phyloP scores from a whole-genome alignment of 2,888 invertebrate species.

The Latrodectus hesperus region DNA sequence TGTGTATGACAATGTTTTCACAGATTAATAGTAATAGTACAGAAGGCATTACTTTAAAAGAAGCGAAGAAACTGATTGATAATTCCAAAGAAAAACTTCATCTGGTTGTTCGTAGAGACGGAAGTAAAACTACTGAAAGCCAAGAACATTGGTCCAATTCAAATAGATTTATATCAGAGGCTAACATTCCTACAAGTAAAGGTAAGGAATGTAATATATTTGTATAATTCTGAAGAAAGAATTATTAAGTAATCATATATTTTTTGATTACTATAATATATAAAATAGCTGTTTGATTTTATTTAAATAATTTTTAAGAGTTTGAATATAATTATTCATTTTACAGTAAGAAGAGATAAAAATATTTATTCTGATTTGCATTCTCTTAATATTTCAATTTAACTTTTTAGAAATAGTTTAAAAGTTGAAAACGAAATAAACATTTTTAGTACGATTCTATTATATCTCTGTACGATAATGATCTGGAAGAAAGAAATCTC shows the following conservation, averaged over 20 bases:
- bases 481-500: too few relatives aligned
- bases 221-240: too few relatives aligned
- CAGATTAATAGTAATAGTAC: slow-evolving; percentile 76
- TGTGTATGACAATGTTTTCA: slow-evolving; percentile 2
- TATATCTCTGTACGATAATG: too few relatives aligned
- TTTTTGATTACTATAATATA: background rate
- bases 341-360: too few relatives aligned
- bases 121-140: slow-evolving; percentile 21
- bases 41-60: slow-evolving; percentile 93
- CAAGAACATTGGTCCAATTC: slow-evolving; percentile 33
- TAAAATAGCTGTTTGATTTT: background rate
- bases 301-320: too few relatives aligned
- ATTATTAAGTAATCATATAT: too few relatives aligned
- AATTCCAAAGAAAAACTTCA: slow-evolving; percentile 93
- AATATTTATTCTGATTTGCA: too few relatives aligned
- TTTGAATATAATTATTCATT: too few relatives aligned
- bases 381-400: too few relatives aligned
- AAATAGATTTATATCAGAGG: slow-evolving; percentile 16
- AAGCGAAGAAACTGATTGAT: slow-evolving; percentile 95
- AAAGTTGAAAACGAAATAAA: too few relatives aligned
- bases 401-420: too few relatives aligned
- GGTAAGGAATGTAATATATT: background rate
- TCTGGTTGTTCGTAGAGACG: slow-evolving; percentile 76
- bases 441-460: too few relatives aligned
- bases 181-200: slow-evolving; percentile 38